Evolutionary conservation across 2,888 invertebrate species (phyloP).

Genomic region (Brenthis daphne): DNA sequence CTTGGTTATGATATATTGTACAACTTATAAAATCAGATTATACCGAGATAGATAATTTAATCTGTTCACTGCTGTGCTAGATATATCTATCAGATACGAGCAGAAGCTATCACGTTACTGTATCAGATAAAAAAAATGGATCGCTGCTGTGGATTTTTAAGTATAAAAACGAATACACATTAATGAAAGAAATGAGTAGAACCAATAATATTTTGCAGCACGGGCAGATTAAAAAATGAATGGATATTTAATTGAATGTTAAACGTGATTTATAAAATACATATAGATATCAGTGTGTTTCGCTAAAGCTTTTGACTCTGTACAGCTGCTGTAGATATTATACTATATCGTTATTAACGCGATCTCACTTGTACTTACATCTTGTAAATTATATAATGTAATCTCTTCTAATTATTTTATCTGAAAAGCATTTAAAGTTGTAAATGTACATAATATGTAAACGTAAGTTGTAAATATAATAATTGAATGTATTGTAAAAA

Average conservation of each 20-base stretch:
- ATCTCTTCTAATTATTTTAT: conserved; percentile 46
- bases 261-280: conserved; percentile 26
- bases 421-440: conserved; percentile 53
- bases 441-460: conserved; percentile 56
- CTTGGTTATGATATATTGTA: conserved; percentile 23
- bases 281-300: conserved; percentile 34
- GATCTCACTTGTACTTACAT: conserved; percentile 31
- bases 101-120: too few species aligned
- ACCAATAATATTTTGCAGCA: conserved; percentile 1
- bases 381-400: conserved; percentile 52
- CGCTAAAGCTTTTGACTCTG: conserved; percentile 39
- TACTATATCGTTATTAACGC: conserved; percentile 32
- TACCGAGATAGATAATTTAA: conserved; percentile 5
- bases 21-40: conserved; percentile 16
- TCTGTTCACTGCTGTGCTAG: conserved; percentile 5
- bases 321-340: conserved; percentile 39
- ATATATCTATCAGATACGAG: not conserved
- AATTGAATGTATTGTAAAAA: conserved; percentile 71
- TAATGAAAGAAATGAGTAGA: too few species aligned
- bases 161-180: too few species aligned
- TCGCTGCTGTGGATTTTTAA: too few species aligned
- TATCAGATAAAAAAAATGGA: too few species aligned
- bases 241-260: conserved; percentile 33
- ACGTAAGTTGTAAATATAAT: conserved; percentile 76
- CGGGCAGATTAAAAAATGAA: conserved; percentile 17